phyloP scores from a whole-genome alignment of 2,113 vertebrate species.

The Panurus biarmicus region DNA sequence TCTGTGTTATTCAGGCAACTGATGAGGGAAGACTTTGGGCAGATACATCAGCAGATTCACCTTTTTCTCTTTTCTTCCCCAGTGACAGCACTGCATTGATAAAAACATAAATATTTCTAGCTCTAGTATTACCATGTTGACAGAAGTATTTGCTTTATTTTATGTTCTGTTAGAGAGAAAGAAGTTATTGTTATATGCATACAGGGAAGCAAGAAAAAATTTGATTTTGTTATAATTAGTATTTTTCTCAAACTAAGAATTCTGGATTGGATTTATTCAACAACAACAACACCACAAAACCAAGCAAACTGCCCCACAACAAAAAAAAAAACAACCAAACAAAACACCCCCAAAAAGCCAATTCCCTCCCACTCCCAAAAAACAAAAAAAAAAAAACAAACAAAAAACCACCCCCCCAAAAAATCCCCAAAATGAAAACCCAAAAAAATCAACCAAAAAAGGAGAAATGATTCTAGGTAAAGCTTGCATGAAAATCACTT shows the following conservation, averaged over 20 bases:
- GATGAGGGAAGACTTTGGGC: neutral
- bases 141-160: neutral
- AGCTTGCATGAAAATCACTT: neutral
- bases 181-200: neutral
- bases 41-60: neutral
- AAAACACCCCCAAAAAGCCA: neutral
- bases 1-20: neutral
- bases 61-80: too few relatives aligned
- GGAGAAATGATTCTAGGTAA: neutral
- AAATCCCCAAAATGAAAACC: neutral
- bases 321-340: neutral
- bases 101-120: neutral
- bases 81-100: neutral
- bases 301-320: neutral
- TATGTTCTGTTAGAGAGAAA: neutral
- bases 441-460: too few relatives aligned
- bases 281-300: neutral
- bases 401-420: too few relatives aligned
- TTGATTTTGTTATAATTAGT: neutral
- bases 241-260: neutral
- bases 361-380: too few relatives aligned
- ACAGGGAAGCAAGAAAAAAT: neutral
- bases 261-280: neutral
- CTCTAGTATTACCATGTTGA: fast-evolving
- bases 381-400: neutral